Conservation (phyloP, 2,113 vertebrate species). For the Pandion haliaetus region DNA sequence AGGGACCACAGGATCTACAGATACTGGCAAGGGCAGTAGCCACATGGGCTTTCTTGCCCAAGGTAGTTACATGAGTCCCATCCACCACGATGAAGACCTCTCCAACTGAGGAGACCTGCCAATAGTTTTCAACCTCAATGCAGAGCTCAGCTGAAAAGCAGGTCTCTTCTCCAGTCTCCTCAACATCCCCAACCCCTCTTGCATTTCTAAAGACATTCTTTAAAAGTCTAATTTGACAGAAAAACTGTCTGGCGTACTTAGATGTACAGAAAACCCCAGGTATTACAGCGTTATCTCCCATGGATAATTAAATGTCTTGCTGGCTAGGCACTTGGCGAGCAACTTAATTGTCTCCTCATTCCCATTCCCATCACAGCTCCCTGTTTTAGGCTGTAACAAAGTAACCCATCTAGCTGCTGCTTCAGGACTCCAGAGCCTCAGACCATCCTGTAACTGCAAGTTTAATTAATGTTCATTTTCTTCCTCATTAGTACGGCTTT, state of each 20-base stretch:
- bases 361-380: conserved; percentile 60
- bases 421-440: conserved; percentile 33
- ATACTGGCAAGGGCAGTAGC: background rate
- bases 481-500: conserved; percentile 55
- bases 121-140: background rate
- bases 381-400: conserved; percentile 53
- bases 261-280: conserved; percentile 9
- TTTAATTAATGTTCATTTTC: conserved; percentile 65
- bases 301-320: conserved; percentile 59
- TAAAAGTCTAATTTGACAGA: conserved; percentile 31
- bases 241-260: conserved; percentile 1
- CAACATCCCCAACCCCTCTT: background rate
- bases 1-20: background rate
- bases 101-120: background rate
- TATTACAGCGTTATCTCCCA: background rate
- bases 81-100: accelerated
- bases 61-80: background rate
- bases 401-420: background rate
- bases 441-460: background rate
- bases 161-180: background rate
- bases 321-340: conserved; percentile 38
- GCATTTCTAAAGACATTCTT: background rate
- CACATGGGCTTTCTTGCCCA: background rate
- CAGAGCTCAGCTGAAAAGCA: background rate
- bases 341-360: conserved; percentile 65